A percentile compares a stretch with the other conserved stretches of the same genome.
Conservation (phyloP, 2,888 invertebrate genomes). For the Diachrysia chrysitis region DNA sequence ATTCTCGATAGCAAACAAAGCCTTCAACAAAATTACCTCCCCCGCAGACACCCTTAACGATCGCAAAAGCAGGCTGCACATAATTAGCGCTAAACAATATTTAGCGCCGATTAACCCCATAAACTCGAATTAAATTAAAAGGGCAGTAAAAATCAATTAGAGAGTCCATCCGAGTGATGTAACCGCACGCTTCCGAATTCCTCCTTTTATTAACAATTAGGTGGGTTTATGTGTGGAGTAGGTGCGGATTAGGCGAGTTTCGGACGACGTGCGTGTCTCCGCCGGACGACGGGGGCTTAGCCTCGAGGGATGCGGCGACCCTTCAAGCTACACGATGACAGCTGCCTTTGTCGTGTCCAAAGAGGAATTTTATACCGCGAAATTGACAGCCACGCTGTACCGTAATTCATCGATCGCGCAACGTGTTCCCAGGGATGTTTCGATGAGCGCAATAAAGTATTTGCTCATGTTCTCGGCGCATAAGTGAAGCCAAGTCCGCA, state of each 20-base stretch:
- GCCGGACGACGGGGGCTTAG: conserved; percentile 81
- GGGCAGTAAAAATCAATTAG: conserved; percentile 87
- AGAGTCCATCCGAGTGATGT: conserved; percentile 78
- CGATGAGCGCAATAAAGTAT: conserved; percentile 82
- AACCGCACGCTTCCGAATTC: conserved; percentile 85
- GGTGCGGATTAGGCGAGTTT: conserved; percentile 84
- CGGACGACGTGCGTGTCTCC: conserved; percentile 84
- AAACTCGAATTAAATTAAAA: conserved; percentile 81
- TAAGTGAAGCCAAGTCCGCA: conserved; percentile 69
- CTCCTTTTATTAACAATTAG: conserved; percentile 89
- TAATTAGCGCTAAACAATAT: conserved; percentile 83
- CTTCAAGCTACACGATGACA: conserved; percentile 84
- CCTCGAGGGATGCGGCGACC: conserved; percentile 84
- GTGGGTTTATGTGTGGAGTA: conserved; percentile 87
- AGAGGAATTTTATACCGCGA: conserved; percentile 85
- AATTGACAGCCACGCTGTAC: conserved; percentile 83
- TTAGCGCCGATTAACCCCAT: conserved; percentile 80
- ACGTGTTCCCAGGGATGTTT: conserved; percentile 76
- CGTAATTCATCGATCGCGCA: conserved; percentile 78
- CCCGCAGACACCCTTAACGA: conserved; percentile 65
- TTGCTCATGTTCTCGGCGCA: conserved; percentile 71
- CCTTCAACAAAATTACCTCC: conserved; percentile 60
- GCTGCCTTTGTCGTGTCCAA: conserved; percentile 85
- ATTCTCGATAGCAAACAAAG: conserved; percentile 63
- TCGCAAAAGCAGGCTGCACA: conserved; percentile 74